Base-by-base conservation (phyloP, 1,140 invertebrate species). In the Idris sp. region DNA sequence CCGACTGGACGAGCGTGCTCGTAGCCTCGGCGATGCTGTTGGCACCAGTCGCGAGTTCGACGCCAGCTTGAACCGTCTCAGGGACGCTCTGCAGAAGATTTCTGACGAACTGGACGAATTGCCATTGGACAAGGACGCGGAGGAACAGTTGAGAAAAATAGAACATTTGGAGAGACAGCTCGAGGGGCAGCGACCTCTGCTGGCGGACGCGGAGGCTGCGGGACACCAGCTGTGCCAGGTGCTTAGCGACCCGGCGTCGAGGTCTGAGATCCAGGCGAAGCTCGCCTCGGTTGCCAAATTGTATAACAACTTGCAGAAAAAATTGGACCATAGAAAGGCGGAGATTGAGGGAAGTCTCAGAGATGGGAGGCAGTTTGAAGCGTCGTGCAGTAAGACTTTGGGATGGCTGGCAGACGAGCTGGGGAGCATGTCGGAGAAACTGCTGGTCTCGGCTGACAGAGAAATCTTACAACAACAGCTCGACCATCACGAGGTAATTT, bases 11-110 rank as follows among this genome's bases (percentile, higher is more conserved):
- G 92, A 95, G 65, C 90, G 96, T 13, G 94, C 95, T 9, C 91
- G 92, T 18, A 95, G 92, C 73, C 87, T 97, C 11, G 94, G 95
- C 36, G 95, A 95, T 10, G 95, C 95, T 4, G 94, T 93, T 30
- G 94, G 96, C 76, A 95, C 94, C 5, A 96, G 94, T 58, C 91
- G 94, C 54, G 95, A 97, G 82, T 97, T 98, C 81, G 95, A 97
- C 83, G 93, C 95, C 0, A 94, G 93, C 10, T 88, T 96, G 1
- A 92, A 92, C 53, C 90, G 95, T 6, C 86, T 97, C 0, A 89
- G 93, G 19, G 93, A 95, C 80, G 93, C 93, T 6, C 84, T 98
- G 22, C 93, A 96, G 81, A 91, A 90, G 28, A 95, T 98, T 65
- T 92, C 92, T 10, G 95, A 97, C 79, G 93, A 95, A 72, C 87